Evolutionary conservation across 1,140 invertebrate species (phyloP).

Genomic region (Diplogasteroides magnus): DNA sequence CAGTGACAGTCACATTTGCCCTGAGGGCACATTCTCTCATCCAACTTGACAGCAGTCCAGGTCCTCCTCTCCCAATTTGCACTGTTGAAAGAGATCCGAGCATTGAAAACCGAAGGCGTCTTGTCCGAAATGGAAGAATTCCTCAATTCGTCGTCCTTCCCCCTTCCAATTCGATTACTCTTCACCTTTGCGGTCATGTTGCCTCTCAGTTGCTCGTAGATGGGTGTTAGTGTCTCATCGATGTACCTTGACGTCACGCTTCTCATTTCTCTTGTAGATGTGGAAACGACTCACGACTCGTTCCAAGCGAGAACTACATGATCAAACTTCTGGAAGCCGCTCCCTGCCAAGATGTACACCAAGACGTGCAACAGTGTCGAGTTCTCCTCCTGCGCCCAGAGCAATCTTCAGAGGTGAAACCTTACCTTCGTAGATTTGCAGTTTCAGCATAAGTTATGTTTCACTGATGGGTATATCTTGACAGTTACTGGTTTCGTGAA

Average conservation of each 20-base stretch:
- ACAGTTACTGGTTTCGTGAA: too few relatives aligned
- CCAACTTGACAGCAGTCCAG: neutral
- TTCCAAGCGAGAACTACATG: neutral
- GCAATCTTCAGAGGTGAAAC: too few relatives aligned
- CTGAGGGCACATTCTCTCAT: neutral
- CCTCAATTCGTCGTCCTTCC: neutral
- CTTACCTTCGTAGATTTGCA: too few relatives aligned
- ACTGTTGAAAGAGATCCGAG: neutral
- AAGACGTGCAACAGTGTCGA: neutral
- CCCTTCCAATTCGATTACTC: neutral
- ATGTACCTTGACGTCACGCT: neutral
- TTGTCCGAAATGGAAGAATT: neutral
- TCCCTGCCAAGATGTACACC: neutral
- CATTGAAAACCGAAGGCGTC: neutral
- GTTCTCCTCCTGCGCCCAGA: neutral
- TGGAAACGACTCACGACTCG: neutral
- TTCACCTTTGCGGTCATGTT: neutral
- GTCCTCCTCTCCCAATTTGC: neutral
- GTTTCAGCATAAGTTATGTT: too few relatives aligned
- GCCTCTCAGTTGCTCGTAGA: neutral
- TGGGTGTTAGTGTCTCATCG: neutral
- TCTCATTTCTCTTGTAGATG: too few relatives aligned
- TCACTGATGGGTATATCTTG: too few relatives aligned
- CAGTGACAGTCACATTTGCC: neutral
- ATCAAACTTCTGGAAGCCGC: neutral